Evolutionary conservation across 1,140 invertebrate species (phyloP), one percentile per base, ranked within the genome.

Genomic region (Habropoda laboriosa): DNA sequence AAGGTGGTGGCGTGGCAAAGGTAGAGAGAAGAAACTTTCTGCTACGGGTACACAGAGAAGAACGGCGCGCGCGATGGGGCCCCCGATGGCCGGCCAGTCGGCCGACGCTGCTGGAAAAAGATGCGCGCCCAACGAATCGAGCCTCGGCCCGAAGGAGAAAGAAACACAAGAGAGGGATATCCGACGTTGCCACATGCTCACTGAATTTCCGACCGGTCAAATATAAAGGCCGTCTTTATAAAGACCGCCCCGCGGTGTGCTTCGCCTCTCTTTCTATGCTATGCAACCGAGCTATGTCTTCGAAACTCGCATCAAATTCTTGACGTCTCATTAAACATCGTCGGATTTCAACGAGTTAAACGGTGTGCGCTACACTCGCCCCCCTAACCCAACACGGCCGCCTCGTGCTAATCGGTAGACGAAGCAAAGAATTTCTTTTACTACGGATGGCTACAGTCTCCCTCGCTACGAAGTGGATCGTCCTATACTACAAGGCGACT

Each of bases 101-200:
- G 72, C 55, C 16, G 38, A 32, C 53, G 77, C 53, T 47, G 76
- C 45, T 80, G 68, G 82, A 85, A 82, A 81, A 86, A 86, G 81
- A 87, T 81, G 81, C 84, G 70, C 51, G 64, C 13, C 81, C 71
- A 79, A 82, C 68, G 81, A 87, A 83, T 86, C 83, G 83, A 80
- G 79, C 63, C 64, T 55, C 57, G 63, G 72, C 42, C 55, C 35
- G 49, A 64, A 57, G 45, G 61, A 61, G 75, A 79, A 75, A 73
- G 76, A 84, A 77, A 81, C 35, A 77, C 63, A 72, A n/a, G 38
- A 73, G 55, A 76, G 77, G 58, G n/a, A 53, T 61, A 79, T 88
- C 73, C 89, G 81, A 77, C 88, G 89, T 90, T 90, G 89, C 89
- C 89, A 89, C 88, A 89, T 89, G 80, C 85, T 89, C 85, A 89